Conservation (phyloP, 2,797 vertebrate species). For the Mormyrops boulengeri region DNA sequence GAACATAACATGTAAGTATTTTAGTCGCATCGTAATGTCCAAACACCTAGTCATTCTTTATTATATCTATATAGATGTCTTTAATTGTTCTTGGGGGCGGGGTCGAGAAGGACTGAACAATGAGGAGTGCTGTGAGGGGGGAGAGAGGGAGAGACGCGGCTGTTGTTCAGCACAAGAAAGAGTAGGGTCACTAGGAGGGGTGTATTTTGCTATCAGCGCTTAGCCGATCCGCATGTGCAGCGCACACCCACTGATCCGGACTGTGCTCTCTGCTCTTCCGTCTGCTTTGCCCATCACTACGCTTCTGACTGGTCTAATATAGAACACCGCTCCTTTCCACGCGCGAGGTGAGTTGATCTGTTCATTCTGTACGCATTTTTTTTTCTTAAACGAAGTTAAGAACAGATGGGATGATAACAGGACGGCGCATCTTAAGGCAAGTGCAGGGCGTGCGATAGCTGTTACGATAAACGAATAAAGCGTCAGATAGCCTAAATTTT, state of each 20-base stretch:
- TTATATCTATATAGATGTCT: background rate
- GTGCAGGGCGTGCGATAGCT: background rate
- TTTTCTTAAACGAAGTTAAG: background rate
- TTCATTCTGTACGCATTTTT: background rate
- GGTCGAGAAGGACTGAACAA: constrained; percentile 21
- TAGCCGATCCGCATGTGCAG: constrained; percentile 46
- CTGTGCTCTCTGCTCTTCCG: background rate
- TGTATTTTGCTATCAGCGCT: constrained; percentile 66
- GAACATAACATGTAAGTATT: background rate
- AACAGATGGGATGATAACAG: background rate
- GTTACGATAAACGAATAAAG: background rate
- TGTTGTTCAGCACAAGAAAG: constrained; percentile 60
- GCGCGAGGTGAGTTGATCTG: constrained; percentile 62
- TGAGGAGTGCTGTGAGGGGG: constrained; percentile 18
- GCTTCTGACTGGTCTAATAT: background rate
- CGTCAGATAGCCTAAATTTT: background rate
- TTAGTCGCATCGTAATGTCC: background rate
- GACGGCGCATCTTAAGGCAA: background rate
- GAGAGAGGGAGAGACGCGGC: constrained; percentile 39
- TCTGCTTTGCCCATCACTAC: background rate
- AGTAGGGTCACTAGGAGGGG: constrained; percentile 56
- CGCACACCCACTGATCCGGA: background rate
- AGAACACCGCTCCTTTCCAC: constrained; percentile 25
- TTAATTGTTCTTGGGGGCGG: constrained; percentile 15
- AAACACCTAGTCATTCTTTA: background rate